Base-by-base conservation (phyloP, 1,140 invertebrate genomes). In the Drosophila sucinea region DNA sequence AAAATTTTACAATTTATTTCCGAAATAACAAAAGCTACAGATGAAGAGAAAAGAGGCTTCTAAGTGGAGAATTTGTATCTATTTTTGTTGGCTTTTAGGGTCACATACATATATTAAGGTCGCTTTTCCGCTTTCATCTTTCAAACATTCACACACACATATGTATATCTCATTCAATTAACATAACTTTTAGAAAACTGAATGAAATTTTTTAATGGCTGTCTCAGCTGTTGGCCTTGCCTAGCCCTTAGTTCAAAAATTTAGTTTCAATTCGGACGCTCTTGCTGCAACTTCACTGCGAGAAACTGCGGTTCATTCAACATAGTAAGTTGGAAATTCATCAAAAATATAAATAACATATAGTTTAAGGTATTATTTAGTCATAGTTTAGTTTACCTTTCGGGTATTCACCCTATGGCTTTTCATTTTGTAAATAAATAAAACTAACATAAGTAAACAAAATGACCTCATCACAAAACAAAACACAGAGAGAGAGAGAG, bases 401-500 rank as follows among this genome's bases (percentile, higher is more conserved):
- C 38, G 64, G 55, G 55, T 44, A 44, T 44, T 55, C 32, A 64
- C 47, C 40, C 11, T 32, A 10, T 60, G 8, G 10, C 11, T 67
- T 60, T 57, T 33, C 55, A 35, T 32, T 58, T 25, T 58, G 56
- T 58, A 58, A 58, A 58, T 58, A 58, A 58, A 57, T 56, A 56
- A 57, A 33, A 33, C 2, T 23, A 40, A 60, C 32, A 38, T 23
- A 40, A 25, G 33, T 72, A 78, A 78, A 72, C 69, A 78, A 73
- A 77, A 73, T 78, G 75, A 78, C 68, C 67, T 79, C 64, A 79
- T 40, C 55, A 54, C 4, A 27, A 32, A 27, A 41, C 68, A 62
- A 51, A 47, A 67, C 3, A 25, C 3, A n/a, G 3, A 66, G 35
- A 63, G 27, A 54, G 30, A 27, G 8, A 8, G 1, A 54, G 32